phyloP scores from a whole-genome alignment of 2,113 vertebrate species.

The Rousettus leschenaultii region DNA sequence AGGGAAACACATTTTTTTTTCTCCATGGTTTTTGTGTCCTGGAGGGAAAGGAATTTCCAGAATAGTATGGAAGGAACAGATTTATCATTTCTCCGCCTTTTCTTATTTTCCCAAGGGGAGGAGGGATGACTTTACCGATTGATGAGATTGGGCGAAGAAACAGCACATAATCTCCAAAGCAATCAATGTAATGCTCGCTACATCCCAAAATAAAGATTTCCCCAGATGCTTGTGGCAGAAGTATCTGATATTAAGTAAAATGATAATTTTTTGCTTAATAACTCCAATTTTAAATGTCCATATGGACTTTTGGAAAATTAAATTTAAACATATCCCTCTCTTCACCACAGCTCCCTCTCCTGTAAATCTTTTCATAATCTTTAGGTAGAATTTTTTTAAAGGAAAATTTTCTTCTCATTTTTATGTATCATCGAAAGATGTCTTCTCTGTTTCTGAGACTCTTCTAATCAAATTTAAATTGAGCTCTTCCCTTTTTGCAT shows the following conservation, averaged over 20 bases:
- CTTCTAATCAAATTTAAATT: slow-evolving; percentile 18
- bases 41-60: background rate
- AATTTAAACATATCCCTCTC: background rate
- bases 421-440: background rate
- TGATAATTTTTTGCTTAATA: background rate
- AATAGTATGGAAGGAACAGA: background rate
- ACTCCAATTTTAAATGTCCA: slow-evolving; percentile 37
- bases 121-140: background rate
- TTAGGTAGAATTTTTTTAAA: slow-evolving; percentile 5
- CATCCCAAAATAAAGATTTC: slow-evolving; percentile 17
- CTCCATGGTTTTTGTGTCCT: background rate
- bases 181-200: background rate
- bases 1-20: background rate
- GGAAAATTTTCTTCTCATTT: background rate
- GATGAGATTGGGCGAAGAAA: slow-evolving; percentile 15
- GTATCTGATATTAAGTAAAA: background rate
- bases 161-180: background rate
- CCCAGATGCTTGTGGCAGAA: background rate
- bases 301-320: slow-evolving; percentile 18
- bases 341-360: background rate
- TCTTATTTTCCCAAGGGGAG: background rate
- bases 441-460: background rate
- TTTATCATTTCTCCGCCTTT: background rate
- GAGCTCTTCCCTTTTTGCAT: background rate
- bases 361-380: background rate